Evolutionary conservation across 2,797 vertebrate species (phyloP).

Genomic region (Typhlichthys eigenmanni): DNA sequence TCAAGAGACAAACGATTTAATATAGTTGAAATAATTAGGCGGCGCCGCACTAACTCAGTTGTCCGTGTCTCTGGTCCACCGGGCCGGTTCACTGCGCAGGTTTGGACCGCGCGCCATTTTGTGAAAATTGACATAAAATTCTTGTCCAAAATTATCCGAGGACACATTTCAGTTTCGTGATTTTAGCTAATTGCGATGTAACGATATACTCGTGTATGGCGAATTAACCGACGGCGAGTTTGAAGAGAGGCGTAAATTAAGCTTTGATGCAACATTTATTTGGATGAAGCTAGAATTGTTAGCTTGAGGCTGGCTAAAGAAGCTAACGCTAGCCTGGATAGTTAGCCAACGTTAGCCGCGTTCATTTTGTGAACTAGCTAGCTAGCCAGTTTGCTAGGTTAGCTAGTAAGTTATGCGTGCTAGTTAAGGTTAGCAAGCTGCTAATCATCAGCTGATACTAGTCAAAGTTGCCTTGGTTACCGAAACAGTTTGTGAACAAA

Average conservation of each 20-base stretch:
- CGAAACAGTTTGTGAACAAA: conserved; percentile 36
- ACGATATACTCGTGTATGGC: conserved; percentile 35
- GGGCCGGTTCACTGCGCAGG: conserved; percentile 95
- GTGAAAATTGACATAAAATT: conserved; percentile 89
- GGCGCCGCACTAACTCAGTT: conserved; percentile 74
- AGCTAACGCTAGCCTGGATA: conserved; percentile 62
- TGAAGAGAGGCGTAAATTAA: conserved; percentile 49
- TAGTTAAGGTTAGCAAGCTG: conserved; percentile 72
- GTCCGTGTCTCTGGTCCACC: conserved; percentile 83
- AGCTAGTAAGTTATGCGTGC: conserved; percentile 69
- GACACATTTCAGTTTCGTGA: conserved; percentile 64
- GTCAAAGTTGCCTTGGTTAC: conserved; percentile 48
- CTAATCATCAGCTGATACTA: conserved; percentile 70
- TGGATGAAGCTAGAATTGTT: conserved; percentile 69
- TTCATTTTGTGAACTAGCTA: conserved; percentile 68
- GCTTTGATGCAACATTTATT: conserved; percentile 70
- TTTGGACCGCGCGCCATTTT: conserved; percentile 99
- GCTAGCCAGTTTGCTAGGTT: conserved; percentile 67
- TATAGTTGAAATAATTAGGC: conserved; percentile 69
- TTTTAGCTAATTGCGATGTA: conserved; percentile 35
- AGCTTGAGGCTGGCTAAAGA: conserved; percentile 67
- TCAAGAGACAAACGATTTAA: conserved; percentile 66
- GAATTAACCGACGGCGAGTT: conserved; percentile 42
- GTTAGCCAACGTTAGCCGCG: conserved; percentile 73
- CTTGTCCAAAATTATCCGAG: conserved; percentile 76